Base-by-base conservation (phyloP, 2,888 invertebrate genomes). In the Calliopum simillimum region DNA sequence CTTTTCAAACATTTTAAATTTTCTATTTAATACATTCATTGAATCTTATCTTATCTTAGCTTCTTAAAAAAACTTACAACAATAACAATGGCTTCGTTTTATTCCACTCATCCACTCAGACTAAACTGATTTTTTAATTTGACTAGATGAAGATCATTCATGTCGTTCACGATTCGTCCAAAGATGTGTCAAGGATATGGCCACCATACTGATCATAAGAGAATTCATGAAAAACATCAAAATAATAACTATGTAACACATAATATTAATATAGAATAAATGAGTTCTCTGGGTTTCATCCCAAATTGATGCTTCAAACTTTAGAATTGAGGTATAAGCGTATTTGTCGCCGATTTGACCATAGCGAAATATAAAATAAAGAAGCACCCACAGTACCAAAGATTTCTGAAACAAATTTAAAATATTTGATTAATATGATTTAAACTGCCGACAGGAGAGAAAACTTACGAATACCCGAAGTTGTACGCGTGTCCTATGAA, bases 401-500 rank as follows among this genome's bases (percentile, higher is more conserved):
- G 56, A 63, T 23, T 41, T 61, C 71, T 73, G 46, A 8, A 59
- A 58, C 8, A 63, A n/a, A 8, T 46, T 14, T 12, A 44, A 59
- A 13, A 16, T 14, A 56, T 33, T 47, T 16, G 14, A 46, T 13
- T 25, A 12, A 4, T 2, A 58, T 3, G 13, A 41, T 21, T 43
- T 21, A 5, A 5, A n/a, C n/a, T 8, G 1, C 33, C 12, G 8
- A 14, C 21, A 56, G 46, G 16, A 12, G n/a, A 13, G 14, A 33
- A 5, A 13, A 49, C 70, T 65, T 67, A 72, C 73, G 19, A 68
- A 65, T 4, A 63, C 67, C 16, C 68, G 68, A 5, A 73, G 63
- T n/a, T 71, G 68, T 33, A 70, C 53, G 41, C 74, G 74, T n/a
- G 75, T 76, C 2, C 16, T 25, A 55, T 19, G 63, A 11, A 74